These are phyloP conservation scores for Bufo bufo DNA, from an alignment of 2,113 vertebrate species.

Conservation along the genomic window DNA sequence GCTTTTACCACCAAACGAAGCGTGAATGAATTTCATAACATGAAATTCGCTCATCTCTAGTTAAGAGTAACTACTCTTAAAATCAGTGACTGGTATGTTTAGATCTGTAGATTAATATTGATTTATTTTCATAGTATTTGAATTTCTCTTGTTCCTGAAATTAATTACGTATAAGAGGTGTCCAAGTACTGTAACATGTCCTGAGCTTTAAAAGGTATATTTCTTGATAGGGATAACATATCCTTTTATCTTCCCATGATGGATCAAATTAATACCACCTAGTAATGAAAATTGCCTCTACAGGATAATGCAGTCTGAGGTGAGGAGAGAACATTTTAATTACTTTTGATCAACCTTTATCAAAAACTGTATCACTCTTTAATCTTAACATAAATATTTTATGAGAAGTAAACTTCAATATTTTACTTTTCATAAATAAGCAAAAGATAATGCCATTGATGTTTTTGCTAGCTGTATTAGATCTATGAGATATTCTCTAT, in stretches of 20 bases:
- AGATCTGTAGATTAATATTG: neutral
- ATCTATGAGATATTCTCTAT: neutral
- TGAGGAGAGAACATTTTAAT: slow-evolving; percentile 48
- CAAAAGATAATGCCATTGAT: neutral
- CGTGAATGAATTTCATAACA: too few relatives aligned
- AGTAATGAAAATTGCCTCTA: slow-evolving; percentile 27
- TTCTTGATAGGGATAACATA: slow-evolving; percentile 26
- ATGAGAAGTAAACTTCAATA: neutral
- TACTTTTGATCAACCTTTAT: slow-evolving; percentile 32
- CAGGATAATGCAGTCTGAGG: slow-evolving; percentile 9
- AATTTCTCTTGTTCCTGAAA: neutral
- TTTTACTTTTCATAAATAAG: neutral
- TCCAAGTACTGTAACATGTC: slow-evolving; percentile 18
- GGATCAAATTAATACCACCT: slow-evolving; percentile 44
- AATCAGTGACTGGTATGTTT: neutral
- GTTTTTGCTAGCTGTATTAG: neutral
- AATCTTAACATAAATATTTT: slow-evolving; percentile 14
- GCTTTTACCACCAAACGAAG: too few relatives aligned
- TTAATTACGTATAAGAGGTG: slow-evolving; percentile 19
- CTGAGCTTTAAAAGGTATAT: neutral
- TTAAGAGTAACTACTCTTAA: neutral
- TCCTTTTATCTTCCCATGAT: slow-evolving; percentile 42
- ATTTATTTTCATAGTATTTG: neutral
- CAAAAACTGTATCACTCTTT: slow-evolving; percentile 4
- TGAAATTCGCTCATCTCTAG: too few relatives aligned